Evolutionary conservation across 2,797 vertebrate species (phyloP).

Genomic region (Enteromius paludinosus): DNA sequence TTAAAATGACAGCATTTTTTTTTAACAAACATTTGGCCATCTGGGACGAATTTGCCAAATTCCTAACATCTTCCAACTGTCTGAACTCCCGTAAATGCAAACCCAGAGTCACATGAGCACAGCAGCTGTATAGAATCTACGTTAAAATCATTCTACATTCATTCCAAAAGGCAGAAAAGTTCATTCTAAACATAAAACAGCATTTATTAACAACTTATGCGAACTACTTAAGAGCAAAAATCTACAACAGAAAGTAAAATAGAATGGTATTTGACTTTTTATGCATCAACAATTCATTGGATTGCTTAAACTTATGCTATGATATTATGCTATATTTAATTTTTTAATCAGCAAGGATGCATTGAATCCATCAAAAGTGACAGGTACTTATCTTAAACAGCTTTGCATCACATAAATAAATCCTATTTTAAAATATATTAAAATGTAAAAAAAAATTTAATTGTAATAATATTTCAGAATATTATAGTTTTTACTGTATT

Average conservation of each 20-base stretch:
- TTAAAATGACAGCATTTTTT: conserved; percentile 32
- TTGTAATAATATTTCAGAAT: not conserved
- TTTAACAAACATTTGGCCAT: conserved; percentile 54
- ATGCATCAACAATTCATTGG: not conserved
- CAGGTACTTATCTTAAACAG: not conserved
- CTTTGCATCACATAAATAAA: not conserved
- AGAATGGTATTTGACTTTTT: not conserved
- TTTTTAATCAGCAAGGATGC: not conserved
- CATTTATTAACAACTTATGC: not conserved
- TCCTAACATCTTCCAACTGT: conserved; percentile 60
- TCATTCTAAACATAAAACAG: not conserved
- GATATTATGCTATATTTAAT: not conserved
- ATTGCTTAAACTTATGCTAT: not conserved
- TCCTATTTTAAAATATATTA: not conserved
- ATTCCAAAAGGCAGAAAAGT: not conserved
- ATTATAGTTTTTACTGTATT: not conserved
- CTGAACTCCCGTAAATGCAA: conserved; percentile 59
- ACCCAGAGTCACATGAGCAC: not conserved
- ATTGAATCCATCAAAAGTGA: not conserved
- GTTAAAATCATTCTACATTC: conserved; percentile 30
- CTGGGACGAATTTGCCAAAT: conserved; percentile 50
- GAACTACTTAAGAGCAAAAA: not conserved
- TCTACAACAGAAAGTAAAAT: not conserved
- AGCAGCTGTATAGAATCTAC: conserved; percentile 57
- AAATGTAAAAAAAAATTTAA: not conserved